Conservation (phyloP, 2,888 invertebrate species). For the Hermodice carunculata region DNA sequence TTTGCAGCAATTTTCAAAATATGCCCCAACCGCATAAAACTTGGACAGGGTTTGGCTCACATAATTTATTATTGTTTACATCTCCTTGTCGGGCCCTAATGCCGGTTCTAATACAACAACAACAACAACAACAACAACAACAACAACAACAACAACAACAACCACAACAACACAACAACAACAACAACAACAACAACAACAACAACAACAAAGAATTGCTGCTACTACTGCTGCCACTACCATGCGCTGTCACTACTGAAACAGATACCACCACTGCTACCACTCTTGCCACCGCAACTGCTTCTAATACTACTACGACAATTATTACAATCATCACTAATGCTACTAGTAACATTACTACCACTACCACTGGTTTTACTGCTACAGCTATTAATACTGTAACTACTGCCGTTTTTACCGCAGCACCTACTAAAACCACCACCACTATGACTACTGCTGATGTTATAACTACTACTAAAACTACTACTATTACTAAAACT, state of each 20-base stretch:
- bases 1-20: too few relatives aligned
- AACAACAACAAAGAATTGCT: neutral
- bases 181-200: too few relatives aligned
- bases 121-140: too few relatives aligned
- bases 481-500: slow-evolving; percentile 16
- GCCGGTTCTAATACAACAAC: too few relatives aligned
- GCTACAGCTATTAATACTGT: slow-evolving; percentile 16
- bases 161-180: too few relatives aligned
- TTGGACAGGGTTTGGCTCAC: too few relatives aligned
- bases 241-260: neutral
- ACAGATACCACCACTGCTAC: neutral
- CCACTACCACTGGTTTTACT: slow-evolving; percentile 16
- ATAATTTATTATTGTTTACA: too few relatives aligned
- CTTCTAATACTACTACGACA: slow-evolving; percentile 9
- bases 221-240: slow-evolving; percentile 2
- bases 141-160: too few relatives aligned
- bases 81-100: too few relatives aligned
- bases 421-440: slow-evolving; percentile 18
- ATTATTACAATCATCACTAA: slow-evolving; percentile 13
- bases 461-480: slow-evolving; percentile 19
- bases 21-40: too few relatives aligned
- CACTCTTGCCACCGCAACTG: neutral
- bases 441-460: slow-evolving; percentile 17
- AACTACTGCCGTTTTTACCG: slow-evolving; percentile 14
- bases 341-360: slow-evolving; percentile 13